These are phyloP conservation scores for Drosophila novamexicana DNA, from an alignment of 1,140 invertebrate species.

Conservation along the genomic window DNA sequence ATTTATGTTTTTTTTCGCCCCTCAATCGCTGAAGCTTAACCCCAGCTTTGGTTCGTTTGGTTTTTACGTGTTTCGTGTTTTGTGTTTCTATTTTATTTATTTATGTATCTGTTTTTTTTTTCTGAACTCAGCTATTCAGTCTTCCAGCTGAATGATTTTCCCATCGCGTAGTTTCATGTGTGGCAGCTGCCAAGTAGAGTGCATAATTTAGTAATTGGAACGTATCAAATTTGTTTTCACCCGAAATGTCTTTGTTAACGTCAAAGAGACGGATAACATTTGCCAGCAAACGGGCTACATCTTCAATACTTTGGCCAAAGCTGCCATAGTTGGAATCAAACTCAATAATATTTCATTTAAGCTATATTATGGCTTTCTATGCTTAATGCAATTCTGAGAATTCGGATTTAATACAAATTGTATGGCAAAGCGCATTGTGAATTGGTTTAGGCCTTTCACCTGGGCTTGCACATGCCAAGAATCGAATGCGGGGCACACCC, in stretches of 20 bases:
- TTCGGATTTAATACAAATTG: not conserved
- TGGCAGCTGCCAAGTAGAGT: conserved; percentile 59
- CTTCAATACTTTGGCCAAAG: not conserved
- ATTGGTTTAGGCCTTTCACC: conserved; percentile 16
- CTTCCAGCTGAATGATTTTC: conserved; percentile 80
- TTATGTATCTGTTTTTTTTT: conserved; percentile 10
- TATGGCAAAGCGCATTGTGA: conserved; percentile 7
- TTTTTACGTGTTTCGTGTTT: conserved; percentile 57
- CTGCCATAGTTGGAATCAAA: no score
- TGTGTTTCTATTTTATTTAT: conserved; percentile 31
- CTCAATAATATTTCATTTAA: not conserved
- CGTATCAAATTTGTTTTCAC: conserved; percentile 81
- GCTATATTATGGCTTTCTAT: not conserved
- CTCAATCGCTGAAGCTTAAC: conserved; percentile 59
- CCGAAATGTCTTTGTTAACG: conserved; percentile 31
- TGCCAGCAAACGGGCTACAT: not conserved
- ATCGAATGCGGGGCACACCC: conserved; percentile 5
- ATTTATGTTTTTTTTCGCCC: conserved; percentile 14
- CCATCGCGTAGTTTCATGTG: conserved; percentile 48
- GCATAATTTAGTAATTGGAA: conserved; percentile 80
- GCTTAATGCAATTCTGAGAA: not conserved
- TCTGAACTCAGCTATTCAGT: conserved; percentile 61
- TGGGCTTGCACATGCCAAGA: conserved; percentile 20
- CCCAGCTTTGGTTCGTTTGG: conserved; percentile 46
- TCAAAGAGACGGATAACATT: conserved; percentile 1